Percentiles rank a stretch among this genome's conserved stretches.
These are phyloP conservation scores for Tyrannus savana DNA, from an alignment of 2,113 vertebrate species.

Conservation along the genomic window DNA sequence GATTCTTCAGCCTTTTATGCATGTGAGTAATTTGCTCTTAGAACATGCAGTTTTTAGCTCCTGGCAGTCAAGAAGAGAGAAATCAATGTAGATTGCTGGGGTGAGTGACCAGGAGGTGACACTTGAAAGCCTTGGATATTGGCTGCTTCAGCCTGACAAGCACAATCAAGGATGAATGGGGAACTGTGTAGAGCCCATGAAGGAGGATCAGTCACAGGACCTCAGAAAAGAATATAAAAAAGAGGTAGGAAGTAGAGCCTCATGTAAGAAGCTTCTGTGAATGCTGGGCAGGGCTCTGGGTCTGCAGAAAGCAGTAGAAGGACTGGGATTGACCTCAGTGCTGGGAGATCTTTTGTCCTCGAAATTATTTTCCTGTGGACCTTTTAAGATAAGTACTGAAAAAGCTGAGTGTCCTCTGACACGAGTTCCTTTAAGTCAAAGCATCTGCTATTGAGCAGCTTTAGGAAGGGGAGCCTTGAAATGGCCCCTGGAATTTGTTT, in stretches of 20 bases:
- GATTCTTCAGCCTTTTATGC: neutral
- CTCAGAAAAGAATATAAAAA: neutral
- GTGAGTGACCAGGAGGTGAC: conserved; percentile 47
- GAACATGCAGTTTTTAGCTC: conserved; percentile 29
- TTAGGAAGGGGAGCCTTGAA: neutral
- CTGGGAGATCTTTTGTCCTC: neutral
- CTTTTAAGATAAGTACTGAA: neutral
- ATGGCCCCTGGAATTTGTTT: neutral
- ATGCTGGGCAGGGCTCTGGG: neutral
- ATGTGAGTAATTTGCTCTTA: conserved; percentile 1
- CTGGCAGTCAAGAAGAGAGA: conserved; percentile 10
- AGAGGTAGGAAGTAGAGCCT: neutral
- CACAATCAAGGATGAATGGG: neutral
- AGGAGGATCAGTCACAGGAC: neutral
- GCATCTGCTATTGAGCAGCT: neutral
- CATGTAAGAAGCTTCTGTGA: neutral
- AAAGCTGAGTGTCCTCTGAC: neutral
- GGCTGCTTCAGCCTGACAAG: neutral
- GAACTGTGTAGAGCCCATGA: neutral
- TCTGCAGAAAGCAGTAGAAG: neutral
- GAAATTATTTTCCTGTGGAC: neutral
- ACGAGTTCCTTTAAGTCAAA: neutral
- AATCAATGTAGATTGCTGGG: conserved; percentile 21
- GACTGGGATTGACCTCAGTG: neutral
- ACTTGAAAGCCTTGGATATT: neutral